Percentiles rank a stretch among this genome's conserved stretches.
These are phyloP conservation scores for Brassicogethes aeneus DNA, from an alignment of 2,888 invertebrate species.

Conservation along the genomic window DNA sequence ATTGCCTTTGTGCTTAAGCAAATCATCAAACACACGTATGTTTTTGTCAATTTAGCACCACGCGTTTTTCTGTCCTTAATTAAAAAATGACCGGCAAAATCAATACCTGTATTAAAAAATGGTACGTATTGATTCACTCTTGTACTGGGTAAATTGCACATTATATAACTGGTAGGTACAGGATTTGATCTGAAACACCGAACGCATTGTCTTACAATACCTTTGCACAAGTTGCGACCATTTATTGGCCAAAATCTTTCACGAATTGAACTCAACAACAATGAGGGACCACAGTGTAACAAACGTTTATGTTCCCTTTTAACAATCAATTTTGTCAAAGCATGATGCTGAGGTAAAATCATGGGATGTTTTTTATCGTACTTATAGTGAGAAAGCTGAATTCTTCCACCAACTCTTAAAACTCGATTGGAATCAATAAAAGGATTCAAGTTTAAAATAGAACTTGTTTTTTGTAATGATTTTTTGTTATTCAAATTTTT, in stretches of 20 bases:
- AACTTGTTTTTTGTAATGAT: constrained; percentile 3
- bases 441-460: constrained; percentile 10
- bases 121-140: constrained; percentile 15
- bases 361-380: constrained; percentile 13
- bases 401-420: constrained; percentile 11
- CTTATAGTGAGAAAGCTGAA: constrained; percentile 4
- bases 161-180: constrained; percentile 12
- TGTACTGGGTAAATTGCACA: constrained; percentile 21
- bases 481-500: constrained; percentile 4
- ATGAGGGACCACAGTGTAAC: constrained; percentile 13
- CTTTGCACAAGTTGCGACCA: constrained; percentile 17
- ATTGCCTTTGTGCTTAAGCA: constrained; percentile 18
- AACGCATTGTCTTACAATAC: constrained; percentile 16
- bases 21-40: constrained; percentile 19
- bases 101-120: constrained; percentile 21
- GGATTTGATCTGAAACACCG: constrained; percentile 18
- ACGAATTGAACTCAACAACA: constrained; percentile 12
- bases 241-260: constrained; percentile 22
- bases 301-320: constrained; percentile 11
- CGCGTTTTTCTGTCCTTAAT: constrained; percentile 19
- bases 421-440: constrained; percentile 9
- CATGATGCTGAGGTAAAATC: constrained; percentile 11
- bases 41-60: constrained; percentile 13
- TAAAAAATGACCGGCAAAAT: constrained; percentile 22
- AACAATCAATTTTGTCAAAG: constrained; percentile 13